Conservation (phyloP, 2,888 invertebrate genomes). For the Synergus umbraculus region DNA sequence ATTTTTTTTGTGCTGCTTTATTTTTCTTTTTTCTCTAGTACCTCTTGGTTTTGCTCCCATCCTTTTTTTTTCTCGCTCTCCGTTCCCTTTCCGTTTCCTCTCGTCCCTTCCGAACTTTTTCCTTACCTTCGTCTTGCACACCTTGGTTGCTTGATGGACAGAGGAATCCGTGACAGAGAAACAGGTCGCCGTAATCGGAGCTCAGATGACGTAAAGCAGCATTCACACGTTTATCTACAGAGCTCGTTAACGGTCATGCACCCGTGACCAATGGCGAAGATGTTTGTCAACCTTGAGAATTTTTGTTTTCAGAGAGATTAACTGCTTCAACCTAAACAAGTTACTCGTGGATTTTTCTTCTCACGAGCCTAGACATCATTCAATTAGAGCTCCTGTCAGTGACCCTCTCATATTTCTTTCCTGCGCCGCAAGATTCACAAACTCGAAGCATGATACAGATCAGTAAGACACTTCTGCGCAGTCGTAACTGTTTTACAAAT, state of each 20-base stretch:
- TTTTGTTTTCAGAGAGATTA: conserved; percentile 55
- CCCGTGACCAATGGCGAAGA: conserved; percentile 58
- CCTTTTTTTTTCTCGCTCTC: conserved; percentile 10
- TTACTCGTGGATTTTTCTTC: not conserved
- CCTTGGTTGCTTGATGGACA: conserved; percentile 32
- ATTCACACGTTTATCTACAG: conserved; percentile 42
- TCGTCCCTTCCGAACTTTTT: conserved; percentile 8
- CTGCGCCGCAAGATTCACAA: too few relatives aligned
- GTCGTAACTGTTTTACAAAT: conserved; percentile 17
- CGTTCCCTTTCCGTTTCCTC: conserved; percentile 27
- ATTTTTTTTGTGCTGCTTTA: conserved; percentile 3
- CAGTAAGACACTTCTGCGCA: not conserved
- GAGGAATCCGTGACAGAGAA: conserved; percentile 47
- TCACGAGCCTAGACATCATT: not conserved
- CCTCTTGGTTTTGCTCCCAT: conserved; percentile 8
- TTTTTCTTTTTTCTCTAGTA: conserved; percentile 31
- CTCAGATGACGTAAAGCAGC: conserved; percentile 42
- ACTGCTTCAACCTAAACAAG: not conserved
- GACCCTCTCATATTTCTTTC: too few relatives aligned
- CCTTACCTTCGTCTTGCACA: conserved; percentile 19
- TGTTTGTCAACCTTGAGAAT: conserved; percentile 62
- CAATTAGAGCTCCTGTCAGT: too few relatives aligned
- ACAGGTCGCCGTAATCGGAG: conserved; percentile 43
- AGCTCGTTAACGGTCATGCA: conserved; percentile 60
- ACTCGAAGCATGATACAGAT: too few relatives aligned